phyloP scores from a whole-genome alignment of 1,140 invertebrate species.

The Brachionus paranguensis region DNA sequence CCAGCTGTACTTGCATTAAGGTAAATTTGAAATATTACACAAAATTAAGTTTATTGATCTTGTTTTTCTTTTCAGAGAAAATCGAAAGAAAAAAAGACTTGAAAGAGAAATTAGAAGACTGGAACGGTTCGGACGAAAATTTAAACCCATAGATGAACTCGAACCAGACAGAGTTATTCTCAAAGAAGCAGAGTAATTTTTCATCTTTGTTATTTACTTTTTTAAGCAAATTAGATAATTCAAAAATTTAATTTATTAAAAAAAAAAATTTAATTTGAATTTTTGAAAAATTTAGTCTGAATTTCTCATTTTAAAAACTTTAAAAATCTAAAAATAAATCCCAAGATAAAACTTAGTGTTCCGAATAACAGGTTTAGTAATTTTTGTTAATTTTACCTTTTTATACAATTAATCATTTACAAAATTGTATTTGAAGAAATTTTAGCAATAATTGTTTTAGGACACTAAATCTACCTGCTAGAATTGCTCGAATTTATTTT shows the following conservation, averaged over 20 bases:
- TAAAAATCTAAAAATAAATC: not conserved
- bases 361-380: too few relatives aligned
- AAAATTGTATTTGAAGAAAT: not conserved
- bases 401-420: not conserved
- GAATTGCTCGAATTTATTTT: not conserved
- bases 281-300: too few relatives aligned
- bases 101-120: conserved; percentile 34
- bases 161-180: conserved; percentile 7
- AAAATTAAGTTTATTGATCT: not conserved
- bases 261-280: too few relatives aligned
- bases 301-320: not conserved
- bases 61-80: conserved; percentile 24
- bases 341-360: not conserved
- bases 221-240: not conserved
- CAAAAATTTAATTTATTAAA: too few relatives aligned
- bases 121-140: conserved; percentile 8
- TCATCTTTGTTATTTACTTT: not conserved
- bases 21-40: not conserved
- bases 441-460: not conserved
- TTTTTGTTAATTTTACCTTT: not conserved
- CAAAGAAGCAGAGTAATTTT: conserved; percentile 24
- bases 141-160: conserved; percentile 34
- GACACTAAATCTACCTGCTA: not conserved
- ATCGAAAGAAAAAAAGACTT: not conserved
- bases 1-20: not conserved